These are phyloP conservation scores for Chelidonichthys spinosus DNA, from an alignment of 2,797 vertebrate species.

Conservation along the genomic window DNA sequence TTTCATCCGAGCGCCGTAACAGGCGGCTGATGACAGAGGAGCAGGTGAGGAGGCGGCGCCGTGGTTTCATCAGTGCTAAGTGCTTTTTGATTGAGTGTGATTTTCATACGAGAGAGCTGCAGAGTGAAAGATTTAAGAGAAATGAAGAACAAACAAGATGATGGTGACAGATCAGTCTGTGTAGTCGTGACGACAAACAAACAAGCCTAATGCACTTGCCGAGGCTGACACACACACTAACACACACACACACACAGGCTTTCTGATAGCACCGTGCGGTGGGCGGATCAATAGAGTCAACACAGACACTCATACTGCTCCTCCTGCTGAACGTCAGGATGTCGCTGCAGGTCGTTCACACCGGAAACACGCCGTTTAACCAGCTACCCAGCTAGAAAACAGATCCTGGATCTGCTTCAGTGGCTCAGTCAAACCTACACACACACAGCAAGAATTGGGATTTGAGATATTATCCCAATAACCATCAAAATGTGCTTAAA, in stretches of 20 bases:
- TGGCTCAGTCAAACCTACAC: background rate
- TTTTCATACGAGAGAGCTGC: constrained; percentile 1
- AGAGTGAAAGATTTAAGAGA: background rate
- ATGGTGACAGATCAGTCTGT: background rate
- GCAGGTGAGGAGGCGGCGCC: constrained; percentile 17
- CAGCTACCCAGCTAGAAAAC: background rate
- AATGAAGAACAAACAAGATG: constrained; percentile 8
- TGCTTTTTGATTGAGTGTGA: constrained; percentile 33
- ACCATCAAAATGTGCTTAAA: too few species aligned
- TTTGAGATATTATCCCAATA: too few species aligned
- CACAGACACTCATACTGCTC: constrained; percentile 19
- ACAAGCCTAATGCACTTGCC: constrained; percentile 50
- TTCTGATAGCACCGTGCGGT: constrained; percentile 65
- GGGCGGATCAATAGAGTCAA: constrained; percentile 64
- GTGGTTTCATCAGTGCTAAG: constrained; percentile 41
- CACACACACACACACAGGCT: constrained; percentile 62
- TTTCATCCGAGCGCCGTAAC: constrained; percentile 47
- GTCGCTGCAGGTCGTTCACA: constrained; percentile 9
- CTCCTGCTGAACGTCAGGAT: constrained; percentile 19
- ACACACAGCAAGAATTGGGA: background rate
- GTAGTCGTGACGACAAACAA: constrained; percentile 35
- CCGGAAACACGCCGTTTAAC: constrained; percentile 11
- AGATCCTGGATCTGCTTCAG: constrained; percentile 21
- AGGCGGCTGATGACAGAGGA: constrained; percentile 51
- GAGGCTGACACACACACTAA: constrained; percentile 46